phyloP scores from a whole-genome alignment of 2,113 vertebrate genomes.

The Bubo scandiacus region DNA sequence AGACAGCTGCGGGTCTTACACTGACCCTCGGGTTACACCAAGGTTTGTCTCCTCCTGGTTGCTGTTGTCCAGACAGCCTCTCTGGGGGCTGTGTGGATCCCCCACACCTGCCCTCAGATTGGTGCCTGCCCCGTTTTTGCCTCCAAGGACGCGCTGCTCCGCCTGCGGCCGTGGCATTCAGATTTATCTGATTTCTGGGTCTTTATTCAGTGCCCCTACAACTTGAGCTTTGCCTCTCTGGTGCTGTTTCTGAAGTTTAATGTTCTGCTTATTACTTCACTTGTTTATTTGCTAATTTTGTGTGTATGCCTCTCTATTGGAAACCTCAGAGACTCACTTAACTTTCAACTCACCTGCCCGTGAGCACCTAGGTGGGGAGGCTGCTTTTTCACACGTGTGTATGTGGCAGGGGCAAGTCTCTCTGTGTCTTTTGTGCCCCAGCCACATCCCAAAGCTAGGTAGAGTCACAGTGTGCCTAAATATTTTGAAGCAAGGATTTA shows the following conservation, averaged over 20 bases:
- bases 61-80: not conserved
- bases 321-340: not conserved
- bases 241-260: not conserved
- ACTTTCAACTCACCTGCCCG: not conserved
- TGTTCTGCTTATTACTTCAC: not conserved
- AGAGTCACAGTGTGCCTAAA: not conserved
- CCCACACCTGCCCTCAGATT: not conserved
- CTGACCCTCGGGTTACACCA: fast-evolving
- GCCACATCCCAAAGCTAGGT: not conserved
- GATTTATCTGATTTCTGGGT: not conserved
- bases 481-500: not conserved
- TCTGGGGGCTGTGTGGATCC: not conserved
- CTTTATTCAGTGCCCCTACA: too few species aligned
- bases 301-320: not conserved
- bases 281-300: not conserved
- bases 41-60: not conserved
- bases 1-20: not conserved
- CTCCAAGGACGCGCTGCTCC: fast-evolving
- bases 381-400: fast-evolving
- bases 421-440: not conserved
- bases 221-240: not conserved
- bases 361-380: not conserved
- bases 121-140: not conserved
- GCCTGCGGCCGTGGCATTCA: fast-evolving
- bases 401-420: fast-evolving